Evolutionary conservation across 2,113 vertebrate genomes (phyloP).

Genomic region (Trematomus loennbergii): DNA sequence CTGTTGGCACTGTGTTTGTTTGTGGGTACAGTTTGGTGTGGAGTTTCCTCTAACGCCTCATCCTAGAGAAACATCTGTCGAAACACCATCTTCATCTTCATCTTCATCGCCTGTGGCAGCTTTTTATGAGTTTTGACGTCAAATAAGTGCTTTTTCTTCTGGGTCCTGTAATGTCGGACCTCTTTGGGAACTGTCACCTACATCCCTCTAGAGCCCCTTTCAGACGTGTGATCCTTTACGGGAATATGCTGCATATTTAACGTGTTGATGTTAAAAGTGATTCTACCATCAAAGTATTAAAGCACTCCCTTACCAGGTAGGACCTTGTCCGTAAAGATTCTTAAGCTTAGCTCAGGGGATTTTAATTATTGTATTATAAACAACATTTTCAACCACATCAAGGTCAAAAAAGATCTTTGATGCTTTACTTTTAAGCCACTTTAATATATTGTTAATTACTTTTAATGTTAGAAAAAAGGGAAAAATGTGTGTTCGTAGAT

Average conservation of each 20-base stretch:
- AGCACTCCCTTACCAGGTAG: background rate
- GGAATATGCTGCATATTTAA: background rate
- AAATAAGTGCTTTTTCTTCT: background rate
- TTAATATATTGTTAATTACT: too few relatives aligned
- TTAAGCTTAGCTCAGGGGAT: background rate
- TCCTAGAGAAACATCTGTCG: conserved; percentile 11
- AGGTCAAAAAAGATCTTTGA: background rate
- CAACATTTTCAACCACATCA: background rate
- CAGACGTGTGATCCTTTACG: conserved; percentile 40
- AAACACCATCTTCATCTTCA: conserved; percentile 15
- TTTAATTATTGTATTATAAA: background rate
- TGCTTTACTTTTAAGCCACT: background rate
- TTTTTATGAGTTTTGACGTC: background rate
- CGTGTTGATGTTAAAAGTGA: background rate
- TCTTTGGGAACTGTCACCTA: conserved; percentile 62
- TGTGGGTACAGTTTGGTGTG: conserved; percentile 55
- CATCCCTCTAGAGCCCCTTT: conserved; percentile 43
- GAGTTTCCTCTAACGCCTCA: conserved; percentile 35
- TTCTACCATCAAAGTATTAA: too few relatives aligned
- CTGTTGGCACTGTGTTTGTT: conserved; percentile 34
- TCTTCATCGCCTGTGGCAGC: conserved; percentile 21
- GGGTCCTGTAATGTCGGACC: conserved; percentile 60
- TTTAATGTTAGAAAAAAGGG: too few relatives aligned
- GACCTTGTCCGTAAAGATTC: background rate
- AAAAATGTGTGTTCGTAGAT: too few relatives aligned